Conservation (phyloP, 2,797 vertebrate genomes). For the Arnoldichthys spilopterus region DNA sequence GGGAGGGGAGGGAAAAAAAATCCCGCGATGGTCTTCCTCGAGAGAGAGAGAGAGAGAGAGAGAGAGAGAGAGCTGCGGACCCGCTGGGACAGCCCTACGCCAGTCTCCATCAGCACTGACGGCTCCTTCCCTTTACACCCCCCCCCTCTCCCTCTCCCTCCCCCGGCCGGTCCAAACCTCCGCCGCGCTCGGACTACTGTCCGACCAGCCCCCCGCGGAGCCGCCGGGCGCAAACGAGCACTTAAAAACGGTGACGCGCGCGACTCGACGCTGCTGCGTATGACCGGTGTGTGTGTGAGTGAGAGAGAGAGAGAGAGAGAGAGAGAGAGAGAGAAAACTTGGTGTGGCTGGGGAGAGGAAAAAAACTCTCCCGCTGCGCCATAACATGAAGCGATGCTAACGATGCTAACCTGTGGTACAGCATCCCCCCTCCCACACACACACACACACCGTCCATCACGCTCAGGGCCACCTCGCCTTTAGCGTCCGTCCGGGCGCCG, state of each 20-base stretch:
- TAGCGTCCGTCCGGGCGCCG: constrained; percentile 71
- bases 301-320: background rate
- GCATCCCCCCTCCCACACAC: constrained; percentile 30
- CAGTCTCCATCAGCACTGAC: constrained; percentile 4
- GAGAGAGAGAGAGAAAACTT: constrained; percentile 50
- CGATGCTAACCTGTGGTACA: constrained; percentile 57
- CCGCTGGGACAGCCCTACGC: constrained; percentile 1
- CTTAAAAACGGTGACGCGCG: too few species aligned
- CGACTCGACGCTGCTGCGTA: background rate
- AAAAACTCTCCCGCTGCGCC: constrained; percentile 39
- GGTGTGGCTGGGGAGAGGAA: constrained; percentile 68
- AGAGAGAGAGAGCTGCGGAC: too few species aligned
- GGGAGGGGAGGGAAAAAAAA: background rate
- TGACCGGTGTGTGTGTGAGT: constrained; percentile 38
- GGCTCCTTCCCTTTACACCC: constrained; percentile 32
- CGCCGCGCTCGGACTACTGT: constrained; percentile 34
- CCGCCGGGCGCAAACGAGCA: too few species aligned
- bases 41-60: constrained; percentile 16
- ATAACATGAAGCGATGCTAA: constrained; percentile 51
- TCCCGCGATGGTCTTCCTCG: background rate
- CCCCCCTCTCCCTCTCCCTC: constrained; percentile 31
- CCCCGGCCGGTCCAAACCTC: constrained; percentile 39
- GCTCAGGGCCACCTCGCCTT: constrained; percentile 68
- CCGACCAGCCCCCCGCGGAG: too few species aligned
- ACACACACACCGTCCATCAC: constrained; percentile 52